Evolutionary conservation across 2,113 vertebrate species (phyloP).

Genomic region (Phylloscopus trochilus): DNA sequence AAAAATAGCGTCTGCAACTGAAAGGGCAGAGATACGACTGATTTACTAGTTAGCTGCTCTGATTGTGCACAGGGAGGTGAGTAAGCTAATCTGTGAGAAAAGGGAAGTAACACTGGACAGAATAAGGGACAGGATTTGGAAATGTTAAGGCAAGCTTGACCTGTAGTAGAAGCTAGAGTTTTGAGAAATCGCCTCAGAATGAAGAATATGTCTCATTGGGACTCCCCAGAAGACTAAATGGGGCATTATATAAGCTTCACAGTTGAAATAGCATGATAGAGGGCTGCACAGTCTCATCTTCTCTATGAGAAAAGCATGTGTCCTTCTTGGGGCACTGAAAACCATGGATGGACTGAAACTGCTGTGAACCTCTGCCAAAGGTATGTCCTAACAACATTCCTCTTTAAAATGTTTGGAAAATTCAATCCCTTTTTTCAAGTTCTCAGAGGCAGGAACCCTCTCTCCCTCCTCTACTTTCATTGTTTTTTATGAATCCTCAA

Average conservation of each 20-base stretch:
- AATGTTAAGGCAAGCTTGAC: not conserved
- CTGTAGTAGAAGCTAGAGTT: not conserved
- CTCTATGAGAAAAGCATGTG: not conserved
- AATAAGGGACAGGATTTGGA: not conserved
- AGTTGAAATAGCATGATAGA: not conserved
- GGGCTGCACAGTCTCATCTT: not conserved
- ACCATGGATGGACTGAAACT: not conserved
- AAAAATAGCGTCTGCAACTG: fast-evolving
- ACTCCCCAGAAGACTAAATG: not conserved
- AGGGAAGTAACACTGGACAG: not conserved
- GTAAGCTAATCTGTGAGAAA: not conserved
- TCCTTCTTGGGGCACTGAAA: not conserved
- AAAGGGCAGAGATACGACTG: not conserved
- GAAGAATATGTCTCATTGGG: not conserved
- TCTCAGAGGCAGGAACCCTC: not conserved
- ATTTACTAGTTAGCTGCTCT: not conserved
- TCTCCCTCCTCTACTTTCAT: not conserved
- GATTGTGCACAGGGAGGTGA: not conserved
- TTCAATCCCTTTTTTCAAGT: not conserved
- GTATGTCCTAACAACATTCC: not conserved
- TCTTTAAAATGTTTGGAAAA: not conserved
- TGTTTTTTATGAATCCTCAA: not conserved
- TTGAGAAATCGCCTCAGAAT: not conserved
- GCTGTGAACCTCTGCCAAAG: not conserved
- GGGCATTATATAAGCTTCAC: not conserved